Evolutionary conservation across 2,888 invertebrate species (phyloP), one percentile per base, ranked within the genome.

Genomic region (Cheilosia soror): DNA sequence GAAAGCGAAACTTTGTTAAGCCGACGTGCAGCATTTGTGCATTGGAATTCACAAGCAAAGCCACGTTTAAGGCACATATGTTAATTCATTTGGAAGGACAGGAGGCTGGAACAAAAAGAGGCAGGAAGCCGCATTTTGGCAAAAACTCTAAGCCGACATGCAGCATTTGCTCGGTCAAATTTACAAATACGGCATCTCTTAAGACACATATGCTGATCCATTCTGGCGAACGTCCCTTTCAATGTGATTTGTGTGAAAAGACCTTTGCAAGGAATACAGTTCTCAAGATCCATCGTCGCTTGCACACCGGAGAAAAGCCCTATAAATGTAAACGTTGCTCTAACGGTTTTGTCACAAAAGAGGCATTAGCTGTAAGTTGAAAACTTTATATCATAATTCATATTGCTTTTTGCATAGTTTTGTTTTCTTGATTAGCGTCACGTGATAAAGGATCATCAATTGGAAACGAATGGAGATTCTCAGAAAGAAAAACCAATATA

Each of bases 231-330:
- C 83, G 87, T 1, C 77, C 83, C 0, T 87, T 60, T 31, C 44
- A 60, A n/a, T 87, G 87, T 44, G 80, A 87, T 11, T 53, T 78
- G 25, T 87, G 87, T 37, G 81, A 76, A n/a, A 87, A 87, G 29
- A 40, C 78, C 1, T 87, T 87, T 42, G 42, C 73, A 20, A 55
- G 81, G 20, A 76, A 58, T 2, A 76, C 65, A 33, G 68, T 86
- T n/a, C 65, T 87, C 4, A 72, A 47, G 11, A 78, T 87, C 3
- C 87, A 87, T 42, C 73, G 65, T 2, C 69, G 87, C 0, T 27
- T 84, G 20, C 87, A 87, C 40, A 83, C 83, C 2, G 83, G 80
- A 7, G 77, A 87, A 20, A 75, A 62, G n/a, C 77, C 78, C 2
- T 84, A 81, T 25, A 51, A 80, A 27, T 87, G 87, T 33, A 65